Percentiles rank a stretch among this genome's conserved stretches.
These are phyloP conservation scores for Lepus europaeus DNA, from an alignment of 2,113 vertebrate genomes.

Conservation along the genomic window DNA sequence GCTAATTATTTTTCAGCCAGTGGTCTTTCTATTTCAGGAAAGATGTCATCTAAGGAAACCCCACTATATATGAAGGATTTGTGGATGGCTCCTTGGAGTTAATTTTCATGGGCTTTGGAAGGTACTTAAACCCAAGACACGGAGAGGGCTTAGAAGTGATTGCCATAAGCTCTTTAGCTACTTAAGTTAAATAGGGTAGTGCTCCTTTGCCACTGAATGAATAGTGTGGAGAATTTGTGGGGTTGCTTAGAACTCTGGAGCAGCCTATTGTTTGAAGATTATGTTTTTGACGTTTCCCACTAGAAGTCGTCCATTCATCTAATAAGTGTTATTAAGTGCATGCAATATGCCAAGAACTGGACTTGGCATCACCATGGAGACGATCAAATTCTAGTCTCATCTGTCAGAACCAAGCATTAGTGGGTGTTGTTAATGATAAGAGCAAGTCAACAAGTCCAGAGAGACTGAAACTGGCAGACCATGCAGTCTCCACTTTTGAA, in stretches of 20 bases:
- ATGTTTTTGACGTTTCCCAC: slow-evolving; percentile 30
- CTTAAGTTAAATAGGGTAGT: background rate
- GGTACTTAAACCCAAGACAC: slow-evolving; percentile 27
- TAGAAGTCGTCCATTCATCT: slow-evolving; percentile 33
- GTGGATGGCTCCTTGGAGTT: slow-evolving; percentile 12
- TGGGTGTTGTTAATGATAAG: background rate
- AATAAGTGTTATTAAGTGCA: background rate
- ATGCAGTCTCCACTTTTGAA: background rate
- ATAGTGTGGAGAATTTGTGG: background rate
- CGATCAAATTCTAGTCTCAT: background rate
- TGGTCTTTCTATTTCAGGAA: slow-evolving; percentile 16
- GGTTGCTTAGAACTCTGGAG: background rate
- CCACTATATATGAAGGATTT: background rate
- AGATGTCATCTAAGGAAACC: background rate
- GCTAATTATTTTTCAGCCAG: background rate
- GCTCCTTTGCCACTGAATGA: background rate
- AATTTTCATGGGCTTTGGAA: slow-evolving; percentile 61
- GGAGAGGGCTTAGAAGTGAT: slow-evolving; percentile 58
- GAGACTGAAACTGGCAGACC: background rate
- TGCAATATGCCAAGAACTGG: background rate
- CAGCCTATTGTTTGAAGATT: slow-evolving; percentile 22
- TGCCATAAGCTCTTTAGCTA: slow-evolving; percentile 44
- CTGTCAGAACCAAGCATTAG: slow-evolving; percentile 8
- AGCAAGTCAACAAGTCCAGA: slow-evolving; percentile 12
- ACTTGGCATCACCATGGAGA: slow-evolving; percentile 55